These are phyloP conservation scores for Dissostichus mawsoni DNA, from an alignment of 2,113 vertebrate species.

Conservation along the genomic window DNA sequence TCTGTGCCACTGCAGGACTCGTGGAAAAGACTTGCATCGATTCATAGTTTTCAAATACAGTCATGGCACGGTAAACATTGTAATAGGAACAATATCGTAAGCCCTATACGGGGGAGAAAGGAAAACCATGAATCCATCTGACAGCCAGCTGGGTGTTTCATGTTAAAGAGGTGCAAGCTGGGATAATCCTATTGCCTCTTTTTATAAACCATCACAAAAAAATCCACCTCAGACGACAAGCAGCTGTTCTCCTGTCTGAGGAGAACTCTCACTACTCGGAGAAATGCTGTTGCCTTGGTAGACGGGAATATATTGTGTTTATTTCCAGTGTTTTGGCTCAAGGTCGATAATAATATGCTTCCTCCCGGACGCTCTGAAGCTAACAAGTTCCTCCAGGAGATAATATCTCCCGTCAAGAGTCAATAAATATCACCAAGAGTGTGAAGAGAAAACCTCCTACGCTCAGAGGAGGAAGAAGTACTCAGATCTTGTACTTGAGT, in stretches of 20 bases:
- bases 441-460: background rate
- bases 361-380: background rate
- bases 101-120: background rate
- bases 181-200: conserved; percentile 28
- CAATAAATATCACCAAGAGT: background rate
- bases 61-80: conserved; percentile 47
- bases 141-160: conserved; percentile 49
- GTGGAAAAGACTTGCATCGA: conserved; percentile 44
- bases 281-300: conserved; percentile 50
- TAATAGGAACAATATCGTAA: conserved; percentile 45
- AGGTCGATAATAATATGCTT: conserved; percentile 17
- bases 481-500: no score
- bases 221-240: conserved; percentile 16
- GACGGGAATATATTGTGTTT: conserved; percentile 34
- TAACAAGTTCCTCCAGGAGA: background rate
- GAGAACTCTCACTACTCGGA: background rate
- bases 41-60: conserved; percentile 52
- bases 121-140: conserved; percentile 36
- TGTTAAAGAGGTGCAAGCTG: conserved; percentile 46
- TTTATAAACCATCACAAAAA: conserved; percentile 33
- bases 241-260: conserved; percentile 58
- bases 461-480: background rate
- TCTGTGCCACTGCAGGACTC: background rate
- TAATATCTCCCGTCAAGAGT: conserved; percentile 23
- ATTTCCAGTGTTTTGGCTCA: conserved; percentile 42